Percentiles rank a stretch among this genome's conserved stretches.
phyloP scores from a whole-genome alignment of 2,113 vertebrate genomes.

The Philantomba maxwellii region DNA sequence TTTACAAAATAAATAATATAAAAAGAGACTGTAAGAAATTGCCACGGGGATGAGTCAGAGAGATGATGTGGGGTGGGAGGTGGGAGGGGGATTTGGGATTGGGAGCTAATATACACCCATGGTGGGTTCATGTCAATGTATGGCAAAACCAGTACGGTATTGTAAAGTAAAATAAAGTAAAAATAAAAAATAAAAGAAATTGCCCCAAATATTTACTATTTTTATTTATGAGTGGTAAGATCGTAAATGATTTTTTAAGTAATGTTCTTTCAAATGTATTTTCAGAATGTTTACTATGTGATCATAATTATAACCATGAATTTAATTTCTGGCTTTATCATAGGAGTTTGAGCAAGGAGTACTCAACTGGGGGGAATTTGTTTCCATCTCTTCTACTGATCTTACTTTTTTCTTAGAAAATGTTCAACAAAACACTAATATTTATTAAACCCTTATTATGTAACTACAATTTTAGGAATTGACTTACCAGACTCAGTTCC shows the following conservation, averaged over 20 bases:
- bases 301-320: not conserved
- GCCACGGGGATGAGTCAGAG: too few species aligned
- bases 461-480: not conserved
- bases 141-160: too few species aligned
- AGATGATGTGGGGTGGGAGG: too few species aligned
- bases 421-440: not conserved
- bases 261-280: not conserved
- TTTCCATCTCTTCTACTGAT: not conserved
- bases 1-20: not conserved
- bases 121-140: too few species aligned
- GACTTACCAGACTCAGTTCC: not conserved
- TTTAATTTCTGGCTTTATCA: not conserved
- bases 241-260: not conserved
- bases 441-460: not conserved
- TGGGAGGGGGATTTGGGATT: too few species aligned
- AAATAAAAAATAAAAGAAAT: too few species aligned
- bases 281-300: not conserved
- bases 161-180: too few species aligned
- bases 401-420: not conserved
- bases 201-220: not conserved
- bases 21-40: not conserved
- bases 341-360: not conserved
- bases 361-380: not conserved
- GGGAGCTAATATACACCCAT: too few species aligned
- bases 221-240: not conserved